Evolutionary conservation across 2,888 invertebrate species (phyloP), one percentile per base, ranked within the genome.

Genomic region (Hedychridium roseum): DNA sequence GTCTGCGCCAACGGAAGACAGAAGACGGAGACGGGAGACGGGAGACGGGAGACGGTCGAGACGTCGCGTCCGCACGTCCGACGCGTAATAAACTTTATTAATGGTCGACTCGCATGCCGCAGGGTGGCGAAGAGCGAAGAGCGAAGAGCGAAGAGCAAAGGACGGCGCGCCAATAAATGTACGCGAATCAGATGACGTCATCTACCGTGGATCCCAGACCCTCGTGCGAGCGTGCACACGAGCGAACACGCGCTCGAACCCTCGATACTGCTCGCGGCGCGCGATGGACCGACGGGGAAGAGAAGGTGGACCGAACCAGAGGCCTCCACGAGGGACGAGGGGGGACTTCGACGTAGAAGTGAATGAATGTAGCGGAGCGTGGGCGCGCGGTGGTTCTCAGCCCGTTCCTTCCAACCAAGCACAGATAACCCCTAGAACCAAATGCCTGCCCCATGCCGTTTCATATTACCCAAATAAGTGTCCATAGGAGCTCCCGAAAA

Each of bases 281-380:
- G 55, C 50, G 43, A 45, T 52, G 41, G 48, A 55, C 34, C 35
- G 40, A 34, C 42, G 40, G 45, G 52, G 42, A 49, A 41, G 20
- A 31, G 16, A 18, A 32, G 39, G 21, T n/a, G 31, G 46, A 27
- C 27, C 40, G 15, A 31, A 18, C 41, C 17, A 36, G 17, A 27
- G 38, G n/a, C n/a, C n/a, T n/a, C n/a, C n/a, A n/a, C n/a, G 31
- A 21, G 54, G 30, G 36, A 55, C 51, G 46, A 46, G 43, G 47
- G 45, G 48, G 55, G 57, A 51, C 54, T 50, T 46, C 50, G 49
- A 53, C 36, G 58, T 43, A 70, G 67, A 71, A 72, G 66, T 74
- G 72, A 74, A 74, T 73, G 74, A 74, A 73, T 71, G 70, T 65
- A 62, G 63, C 66, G 62, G 59, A 68, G 69, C 70, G 73, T 73